Evolutionary conservation across 64 coral and sea anemone genomes (phyloP), one percentile per base, ranked within the genome.

Genomic region (Pocillopora verrucosa): DNA sequence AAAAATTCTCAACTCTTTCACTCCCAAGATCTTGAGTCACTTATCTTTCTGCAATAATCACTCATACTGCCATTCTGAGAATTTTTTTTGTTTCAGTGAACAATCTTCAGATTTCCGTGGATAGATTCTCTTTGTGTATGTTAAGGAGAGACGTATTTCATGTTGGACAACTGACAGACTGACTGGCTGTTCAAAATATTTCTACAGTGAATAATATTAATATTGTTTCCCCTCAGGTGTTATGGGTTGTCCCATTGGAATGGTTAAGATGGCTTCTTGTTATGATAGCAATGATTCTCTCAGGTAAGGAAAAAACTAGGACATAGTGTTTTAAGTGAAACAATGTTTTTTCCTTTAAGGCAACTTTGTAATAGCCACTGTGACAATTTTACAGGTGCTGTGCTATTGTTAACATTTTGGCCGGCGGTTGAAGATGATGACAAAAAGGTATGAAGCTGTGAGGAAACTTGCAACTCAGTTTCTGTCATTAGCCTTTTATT

Each of bases 191-290:
- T 51, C 41, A 51, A 51, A 20, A 26, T 65, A 20, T 19, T 41
- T 13, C 41, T 24, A 14, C 61, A 51, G 36, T 89, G 61, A n/a
- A 16, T 6, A n/a, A 6, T 69, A 14, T 65, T 16, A 14, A 77
- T 22, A 68, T 60, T 70, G 1, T 70, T n/a, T 77, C 82, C 14
- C 41, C 41, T 51, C 37, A 95, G 94, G 82, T 95, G 45, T 78
- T 95, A 11, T 95, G 94, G 94, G 84, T 91, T 36, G 88, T 92
- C 80, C 94, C 94, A 25, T 58, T 95, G 10, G 94, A 95, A 58
- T 95, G 94, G 94, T 24, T 95, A 36, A 92, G 94, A 25, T 95
- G 94, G 94, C 61, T 95, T 59, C 77, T 95, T 59, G 94, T 95
- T 10, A 88, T 95, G 76, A 24, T 95, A 24, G 94, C 89, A 77